Evolutionary conservation across 2,888 invertebrate species (phyloP).

Genomic region (Caenorhabditis virilis): DNA sequence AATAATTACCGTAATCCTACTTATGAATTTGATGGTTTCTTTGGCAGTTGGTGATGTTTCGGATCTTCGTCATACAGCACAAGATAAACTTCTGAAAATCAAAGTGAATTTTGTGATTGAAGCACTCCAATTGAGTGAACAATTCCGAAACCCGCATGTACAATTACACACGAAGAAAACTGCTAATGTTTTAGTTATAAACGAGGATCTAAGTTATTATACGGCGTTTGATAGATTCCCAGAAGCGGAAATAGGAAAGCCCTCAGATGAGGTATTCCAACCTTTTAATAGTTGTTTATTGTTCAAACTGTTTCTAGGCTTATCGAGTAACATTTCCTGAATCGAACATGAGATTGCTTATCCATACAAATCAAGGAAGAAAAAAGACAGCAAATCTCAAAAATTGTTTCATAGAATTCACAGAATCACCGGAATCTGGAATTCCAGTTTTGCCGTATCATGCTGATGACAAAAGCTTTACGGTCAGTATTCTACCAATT

Average conservation of each 20-base stretch:
- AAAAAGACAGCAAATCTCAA: conserved; percentile 15
- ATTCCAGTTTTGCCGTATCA: conserved; percentile 19
- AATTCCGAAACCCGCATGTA: conserved; percentile 37
- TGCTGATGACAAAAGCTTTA: conserved; percentile 7
- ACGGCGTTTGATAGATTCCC: conserved; percentile 6
- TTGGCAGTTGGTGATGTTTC: conserved; percentile 66
- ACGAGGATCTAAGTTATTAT: conserved; percentile 33
- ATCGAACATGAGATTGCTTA: conserved; percentile 42
- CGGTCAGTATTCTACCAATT: conserved; percentile 7
- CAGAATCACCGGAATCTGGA: conserved; percentile 29
- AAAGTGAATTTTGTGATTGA: conserved; percentile 66
- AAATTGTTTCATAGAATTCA: conserved; percentile 28
- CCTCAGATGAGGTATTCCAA: conserved; percentile 2
- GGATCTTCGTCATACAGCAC: conserved; percentile 58
- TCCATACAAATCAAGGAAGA: conserved; percentile 29
- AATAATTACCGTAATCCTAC: conserved; percentile 65
- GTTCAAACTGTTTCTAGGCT: too few species aligned
- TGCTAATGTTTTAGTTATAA: conserved; percentile 54
- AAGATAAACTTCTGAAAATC: conserved; percentile 64
- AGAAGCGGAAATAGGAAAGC: not conserved
- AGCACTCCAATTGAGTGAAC: conserved; percentile 61
- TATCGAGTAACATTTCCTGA: conserved; percentile 41
- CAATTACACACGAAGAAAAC: conserved; percentile 39
- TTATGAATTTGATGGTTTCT: conserved; percentile 67
- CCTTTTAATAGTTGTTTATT: too few species aligned